A percentile compares a stretch with the other conserved stretches of the same genome.
Evolutionary conservation across 2,797 vertebrate genomes (phyloP).

Genomic region (Todus mexicanus): DNA sequence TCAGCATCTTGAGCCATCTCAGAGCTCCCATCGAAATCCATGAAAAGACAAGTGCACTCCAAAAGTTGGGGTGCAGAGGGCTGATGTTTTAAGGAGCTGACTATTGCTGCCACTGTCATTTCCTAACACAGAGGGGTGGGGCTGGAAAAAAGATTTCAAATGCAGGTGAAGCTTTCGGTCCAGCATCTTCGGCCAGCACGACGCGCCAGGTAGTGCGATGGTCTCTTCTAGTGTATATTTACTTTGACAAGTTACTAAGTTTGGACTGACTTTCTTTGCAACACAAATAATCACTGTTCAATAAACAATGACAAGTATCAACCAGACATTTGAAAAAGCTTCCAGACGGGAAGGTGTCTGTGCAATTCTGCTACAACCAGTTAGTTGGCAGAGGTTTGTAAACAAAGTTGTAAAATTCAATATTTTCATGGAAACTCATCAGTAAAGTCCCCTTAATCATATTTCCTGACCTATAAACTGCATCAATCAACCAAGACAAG

Average conservation of each 20-base stretch:
- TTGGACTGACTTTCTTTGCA: not conserved
- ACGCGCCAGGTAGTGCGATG: accelerated
- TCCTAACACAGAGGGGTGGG: not conserved
- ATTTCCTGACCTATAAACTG: not conserved
- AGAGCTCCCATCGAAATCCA: not conserved
- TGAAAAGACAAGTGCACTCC: not conserved
- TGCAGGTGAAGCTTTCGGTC: not conserved
- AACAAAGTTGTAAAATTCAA: not conserved
- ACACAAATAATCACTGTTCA: not conserved
- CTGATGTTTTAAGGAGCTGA: accelerated
- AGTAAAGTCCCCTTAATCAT: not conserved
- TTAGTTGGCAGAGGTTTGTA: not conserved
- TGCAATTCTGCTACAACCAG: not conserved
- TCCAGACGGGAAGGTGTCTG: not conserved
- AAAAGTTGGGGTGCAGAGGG: not conserved
- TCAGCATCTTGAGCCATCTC: not conserved
- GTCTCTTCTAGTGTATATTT: not conserved
- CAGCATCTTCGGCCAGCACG: not conserved
- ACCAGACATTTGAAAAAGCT: not conserved
- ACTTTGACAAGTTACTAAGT: not conserved
- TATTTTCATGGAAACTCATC: not conserved
- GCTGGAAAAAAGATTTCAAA: not conserved
- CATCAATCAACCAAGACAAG: not conserved
- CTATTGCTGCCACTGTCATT: accelerated
- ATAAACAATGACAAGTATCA: not conserved